A percentile compares a stretch with the other conserved stretches of the same genome.
Evolutionary conservation across 1,140 invertebrate genomes (phyloP).

Genomic region (Hetaerina americana): DNA sequence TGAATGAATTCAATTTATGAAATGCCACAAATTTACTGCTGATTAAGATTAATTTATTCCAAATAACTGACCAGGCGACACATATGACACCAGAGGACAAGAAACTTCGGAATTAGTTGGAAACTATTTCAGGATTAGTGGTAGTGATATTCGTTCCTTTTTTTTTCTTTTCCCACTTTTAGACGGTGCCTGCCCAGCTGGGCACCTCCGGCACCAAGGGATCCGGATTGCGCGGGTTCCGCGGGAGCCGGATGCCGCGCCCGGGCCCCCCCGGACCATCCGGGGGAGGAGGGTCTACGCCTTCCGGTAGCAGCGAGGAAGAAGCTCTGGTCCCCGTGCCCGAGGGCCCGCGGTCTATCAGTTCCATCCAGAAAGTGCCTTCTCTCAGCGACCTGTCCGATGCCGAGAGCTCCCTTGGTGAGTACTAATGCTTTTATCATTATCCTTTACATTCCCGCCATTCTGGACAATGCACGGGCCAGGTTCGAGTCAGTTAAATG

Average conservation of each 20-base stretch:
- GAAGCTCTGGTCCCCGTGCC: conserved; percentile 20
- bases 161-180: too few species aligned
- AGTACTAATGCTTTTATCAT: conserved; percentile 34
- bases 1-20: too few species aligned
- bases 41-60: too few species aligned
- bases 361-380: conserved; percentile 68
- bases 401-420: conserved; percentile 66
- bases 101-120: too few species aligned
- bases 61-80: too few species aligned
- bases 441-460: too few species aligned
- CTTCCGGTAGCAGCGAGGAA: conserved; percentile 24
- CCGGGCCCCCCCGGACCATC: background rate
- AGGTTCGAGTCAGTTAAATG: too few species aligned
- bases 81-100: too few species aligned
- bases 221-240: background rate
- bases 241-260: background rate
- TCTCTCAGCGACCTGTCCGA: conserved; percentile 71
- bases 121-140: too few species aligned
- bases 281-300: background rate
- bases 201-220: background rate
- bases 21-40: too few species aligned
- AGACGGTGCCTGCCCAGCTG: background rate
- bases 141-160: too few species aligned
- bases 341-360: conserved; percentile 18
- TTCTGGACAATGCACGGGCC: too few species aligned